Evolutionary conservation across 2,113 vertebrate genomes (phyloP).

Genomic region (Plestiodon gilberti): DNA sequence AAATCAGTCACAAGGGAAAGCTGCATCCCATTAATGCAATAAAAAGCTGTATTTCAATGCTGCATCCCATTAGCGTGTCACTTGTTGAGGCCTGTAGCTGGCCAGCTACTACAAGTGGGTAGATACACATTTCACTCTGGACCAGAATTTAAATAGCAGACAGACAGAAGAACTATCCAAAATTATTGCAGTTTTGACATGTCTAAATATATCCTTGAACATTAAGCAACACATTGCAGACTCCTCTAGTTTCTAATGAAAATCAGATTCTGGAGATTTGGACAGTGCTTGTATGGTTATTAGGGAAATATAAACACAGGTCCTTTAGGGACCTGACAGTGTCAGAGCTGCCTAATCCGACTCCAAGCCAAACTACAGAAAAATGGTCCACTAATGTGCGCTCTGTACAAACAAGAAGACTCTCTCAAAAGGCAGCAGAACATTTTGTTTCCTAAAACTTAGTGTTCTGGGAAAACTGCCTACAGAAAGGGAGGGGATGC

Average conservation of each 20-base stretch:
- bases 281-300: conserved; percentile 39
- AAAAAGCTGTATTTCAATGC: background rate
- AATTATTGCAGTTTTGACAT: conserved; percentile 24
- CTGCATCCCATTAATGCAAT: conserved; percentile 5
- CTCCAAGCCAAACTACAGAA: conserved; percentile 32
- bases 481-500: background rate
- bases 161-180: conserved; percentile 46
- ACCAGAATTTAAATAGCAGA: conserved; percentile 55
- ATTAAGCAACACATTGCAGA: conserved; percentile 36
- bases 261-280: conserved; percentile 48
- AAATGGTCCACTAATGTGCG: conserved; percentile 9
- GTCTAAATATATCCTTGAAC: conserved; percentile 46
- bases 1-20: background rate
- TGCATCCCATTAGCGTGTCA: background rate
- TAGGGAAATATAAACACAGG: conserved; percentile 46
- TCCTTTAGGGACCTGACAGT: conserved; percentile 30
- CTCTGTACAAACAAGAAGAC: background rate
- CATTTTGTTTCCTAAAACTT: conserved; percentile 58
- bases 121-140: conserved; percentile 17
- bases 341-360: conserved; percentile 34
- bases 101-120: conserved; percentile 8
- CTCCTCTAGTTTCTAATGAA: conserved; percentile 38
- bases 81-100: conserved; percentile 23
- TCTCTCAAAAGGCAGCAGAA: conserved; percentile 41
- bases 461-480: conserved; percentile 49